phyloP scores from a whole-genome alignment of 2,113 vertebrate species.

The Perccottus glenii region DNA sequence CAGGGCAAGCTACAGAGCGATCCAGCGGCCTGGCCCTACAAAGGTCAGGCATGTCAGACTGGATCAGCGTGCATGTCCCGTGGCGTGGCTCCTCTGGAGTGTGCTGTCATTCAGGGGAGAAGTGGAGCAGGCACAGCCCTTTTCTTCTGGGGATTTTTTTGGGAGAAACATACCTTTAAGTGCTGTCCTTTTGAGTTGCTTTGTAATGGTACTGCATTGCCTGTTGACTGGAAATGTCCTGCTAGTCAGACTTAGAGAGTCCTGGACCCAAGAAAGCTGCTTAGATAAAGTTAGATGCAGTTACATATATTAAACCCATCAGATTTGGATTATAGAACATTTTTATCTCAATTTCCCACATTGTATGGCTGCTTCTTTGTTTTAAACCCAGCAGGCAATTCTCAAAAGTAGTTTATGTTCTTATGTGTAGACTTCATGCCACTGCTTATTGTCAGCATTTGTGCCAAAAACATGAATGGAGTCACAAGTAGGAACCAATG shows the following conservation, averaged over 20 bases:
- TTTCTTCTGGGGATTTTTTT: slow-evolving; percentile 33
- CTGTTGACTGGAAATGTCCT: slow-evolving; percentile 33
- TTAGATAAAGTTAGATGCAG: slow-evolving; percentile 3
- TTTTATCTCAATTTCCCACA: too few relatives aligned
- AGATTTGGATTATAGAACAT: too few relatives aligned
- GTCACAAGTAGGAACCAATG: too few relatives aligned
- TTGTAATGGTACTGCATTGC: slow-evolving; percentile 48
- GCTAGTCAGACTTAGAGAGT: slow-evolving; percentile 23
- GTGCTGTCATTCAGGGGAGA: slow-evolving; percentile 69
- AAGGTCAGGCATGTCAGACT: slow-evolving; percentile 80
- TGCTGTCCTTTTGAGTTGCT: slow-evolving; percentile 54
- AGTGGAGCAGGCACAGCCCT: slow-evolving; percentile 42
- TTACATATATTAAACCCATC: too few relatives aligned
- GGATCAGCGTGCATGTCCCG: slow-evolving; percentile 69
- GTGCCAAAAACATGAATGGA: too few relatives aligned
- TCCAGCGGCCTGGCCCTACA: slow-evolving; percentile 54
- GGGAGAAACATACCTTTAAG: slow-evolving; percentile 51
- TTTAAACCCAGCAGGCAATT: too few relatives aligned
- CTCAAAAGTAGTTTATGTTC: background rate
- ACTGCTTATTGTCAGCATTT: background rate
- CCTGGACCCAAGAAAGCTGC: slow-evolving; percentile 6
- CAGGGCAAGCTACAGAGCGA: slow-evolving; percentile 28
- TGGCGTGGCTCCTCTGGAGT: slow-evolving; percentile 55
- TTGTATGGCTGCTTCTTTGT: too few relatives aligned
- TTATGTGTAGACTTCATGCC: background rate